These are phyloP conservation scores for Taeniopygia guttata DNA, from an alignment of 2,797 vertebrate genomes.

Conservation along the genomic window DNA sequence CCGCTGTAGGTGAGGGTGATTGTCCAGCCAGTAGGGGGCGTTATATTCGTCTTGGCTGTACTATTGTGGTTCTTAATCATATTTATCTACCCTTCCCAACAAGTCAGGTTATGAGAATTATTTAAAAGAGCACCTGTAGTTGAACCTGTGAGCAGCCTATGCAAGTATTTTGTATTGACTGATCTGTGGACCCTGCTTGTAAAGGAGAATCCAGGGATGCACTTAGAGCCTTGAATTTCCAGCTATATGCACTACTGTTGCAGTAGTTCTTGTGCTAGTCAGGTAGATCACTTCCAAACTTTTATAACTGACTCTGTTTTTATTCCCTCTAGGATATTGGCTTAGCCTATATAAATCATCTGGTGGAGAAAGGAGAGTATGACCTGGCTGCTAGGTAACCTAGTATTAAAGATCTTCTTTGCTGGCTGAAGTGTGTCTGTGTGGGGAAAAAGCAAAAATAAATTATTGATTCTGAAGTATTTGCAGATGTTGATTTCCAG, in stretches of 20 bases:
- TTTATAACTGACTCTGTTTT: neutral
- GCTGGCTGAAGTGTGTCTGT: neutral
- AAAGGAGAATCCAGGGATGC: neutral
- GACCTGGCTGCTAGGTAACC: slow-evolving; percentile 91
- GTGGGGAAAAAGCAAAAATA: neutral
- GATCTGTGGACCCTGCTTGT: neutral
- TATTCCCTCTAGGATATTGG: slow-evolving; percentile 85
- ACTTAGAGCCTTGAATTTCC: neutral
- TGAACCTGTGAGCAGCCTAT: neutral
- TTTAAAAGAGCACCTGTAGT: neutral
- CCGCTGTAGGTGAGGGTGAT: too few species aligned
- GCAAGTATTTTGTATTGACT: neutral
- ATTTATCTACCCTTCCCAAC: too few species aligned
- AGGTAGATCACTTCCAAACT: neutral
- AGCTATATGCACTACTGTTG: neutral
- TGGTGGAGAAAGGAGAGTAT: slow-evolving; percentile 91
- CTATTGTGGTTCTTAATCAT: too few species aligned
- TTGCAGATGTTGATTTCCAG: neutral
- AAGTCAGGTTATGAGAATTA: neutral
- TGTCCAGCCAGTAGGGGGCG: too few species aligned
- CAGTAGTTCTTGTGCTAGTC: neutral
- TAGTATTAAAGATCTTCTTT: neutral
- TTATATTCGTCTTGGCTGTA: too few species aligned
- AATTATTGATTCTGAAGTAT: neutral
- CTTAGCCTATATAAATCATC: slow-evolving; percentile 92